Conservation (phyloP, 1,140 invertebrate species). For the Drosophila nasuta region DNA sequence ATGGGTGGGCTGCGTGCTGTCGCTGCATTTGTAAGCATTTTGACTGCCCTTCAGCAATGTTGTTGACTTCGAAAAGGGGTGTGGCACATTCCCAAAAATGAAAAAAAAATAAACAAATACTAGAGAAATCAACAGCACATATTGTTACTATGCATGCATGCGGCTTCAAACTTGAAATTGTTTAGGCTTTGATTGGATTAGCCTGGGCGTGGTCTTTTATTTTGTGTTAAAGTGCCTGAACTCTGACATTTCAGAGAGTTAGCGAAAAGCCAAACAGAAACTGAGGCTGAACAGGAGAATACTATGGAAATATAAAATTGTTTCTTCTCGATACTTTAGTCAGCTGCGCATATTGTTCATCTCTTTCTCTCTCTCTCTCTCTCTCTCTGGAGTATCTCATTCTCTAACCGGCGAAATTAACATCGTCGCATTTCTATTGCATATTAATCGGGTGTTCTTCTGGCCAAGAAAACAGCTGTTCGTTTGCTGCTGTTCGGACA, state of each 20-base stretch:
- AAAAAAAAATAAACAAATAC: constrained; percentile 5
- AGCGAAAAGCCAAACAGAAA: too few species aligned
- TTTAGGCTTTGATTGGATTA: constrained; percentile 60
- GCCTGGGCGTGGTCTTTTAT: constrained; percentile 56
- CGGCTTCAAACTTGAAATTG: constrained; percentile 33
- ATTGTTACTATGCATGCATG: constrained; percentile 35
- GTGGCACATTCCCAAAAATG: constrained; percentile 24
- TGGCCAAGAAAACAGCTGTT: constrained; percentile 69
- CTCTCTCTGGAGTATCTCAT: neutral
- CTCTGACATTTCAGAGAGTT: constrained; percentile 1
- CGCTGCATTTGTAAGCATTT: constrained; percentile 47
- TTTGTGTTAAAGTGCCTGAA: neutral
- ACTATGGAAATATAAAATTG: too few species aligned
- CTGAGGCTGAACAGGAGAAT: too few species aligned
- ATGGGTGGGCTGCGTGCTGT: constrained; percentile 37
- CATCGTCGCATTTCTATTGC: neutral
- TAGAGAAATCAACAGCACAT: neutral
- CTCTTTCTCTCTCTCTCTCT: neutral
- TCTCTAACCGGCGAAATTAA: constrained; percentile 19
- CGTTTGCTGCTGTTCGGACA: constrained; percentile 45
- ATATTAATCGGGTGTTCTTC: neutral
- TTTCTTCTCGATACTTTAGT: neutral
- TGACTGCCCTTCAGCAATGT: constrained; percentile 42
- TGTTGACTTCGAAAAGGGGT: constrained; percentile 41
- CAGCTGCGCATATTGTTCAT: neutral